Conservation (phyloP, 2,113 vertebrate species). For the Upupa epops region DNA sequence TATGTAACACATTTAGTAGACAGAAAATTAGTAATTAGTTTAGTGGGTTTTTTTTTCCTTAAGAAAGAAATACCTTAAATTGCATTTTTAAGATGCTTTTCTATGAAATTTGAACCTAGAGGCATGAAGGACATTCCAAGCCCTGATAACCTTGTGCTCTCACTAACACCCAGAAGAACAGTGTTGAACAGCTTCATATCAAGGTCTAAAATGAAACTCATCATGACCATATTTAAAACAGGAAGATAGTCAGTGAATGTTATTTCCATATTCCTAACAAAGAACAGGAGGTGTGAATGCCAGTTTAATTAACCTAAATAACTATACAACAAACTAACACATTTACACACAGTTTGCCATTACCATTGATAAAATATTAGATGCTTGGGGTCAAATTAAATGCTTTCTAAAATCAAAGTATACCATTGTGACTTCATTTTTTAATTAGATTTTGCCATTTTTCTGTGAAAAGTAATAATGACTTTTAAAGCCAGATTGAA, state of each 20-base stretch:
- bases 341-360: neutral
- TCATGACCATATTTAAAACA: no score
- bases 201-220: no score
- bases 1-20: neutral
- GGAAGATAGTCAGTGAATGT: no score
- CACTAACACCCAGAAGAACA: no score
- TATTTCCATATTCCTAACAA: no score
- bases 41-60: rapidly evolving
- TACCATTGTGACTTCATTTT: no score
- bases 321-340: neutral
- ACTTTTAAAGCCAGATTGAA: neutral
- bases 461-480: no score
- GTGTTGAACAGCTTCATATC: no score
- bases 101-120: neutral
- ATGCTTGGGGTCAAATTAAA: neutral
- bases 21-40: neutral
- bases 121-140: no score
- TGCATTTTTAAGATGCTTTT: neutral
- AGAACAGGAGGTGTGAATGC: no score
- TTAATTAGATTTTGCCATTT: no score
- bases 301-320: neutral
- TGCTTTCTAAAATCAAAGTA: neutral
- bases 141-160: no score
- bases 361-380: neutral
- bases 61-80: neutral